Evolutionary conservation across 1,140 invertebrate species (phyloP), one percentile per base, ranked within the genome.

Genomic region (Drosophila jambulina): DNA sequence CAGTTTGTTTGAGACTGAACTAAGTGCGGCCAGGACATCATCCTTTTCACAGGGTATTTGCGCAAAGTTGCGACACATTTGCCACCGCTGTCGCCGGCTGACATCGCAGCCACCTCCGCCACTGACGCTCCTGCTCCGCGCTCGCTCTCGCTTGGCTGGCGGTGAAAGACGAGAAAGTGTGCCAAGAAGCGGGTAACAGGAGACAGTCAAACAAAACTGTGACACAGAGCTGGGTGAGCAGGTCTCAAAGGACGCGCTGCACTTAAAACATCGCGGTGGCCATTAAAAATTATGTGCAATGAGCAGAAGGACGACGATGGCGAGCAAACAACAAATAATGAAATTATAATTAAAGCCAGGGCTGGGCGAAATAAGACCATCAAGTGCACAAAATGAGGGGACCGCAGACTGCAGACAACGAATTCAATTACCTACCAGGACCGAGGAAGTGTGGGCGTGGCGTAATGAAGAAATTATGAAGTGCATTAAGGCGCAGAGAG

Each of bases 401-500:
- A 74, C 83, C 83, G 82, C 83, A 82, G 87, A 86, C 79, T 87
- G 76, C 76, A 83, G 83, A 83, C 67, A 78, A 78, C 75, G 71
- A 80, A 86, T 87, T 86, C 83, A 86, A 86, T 86, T 86, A 87
- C 49, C 62, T 42, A 23, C 60, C 32, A 58, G 36, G 46, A 32
- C 9, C 42, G 19, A 1, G 49, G 7, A 25, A 34, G 48, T 38
- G 60, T 40, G 60, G 40, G 60, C 51, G 51, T 63, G 70, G 59
- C 51, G 5, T 77, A 86, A 87, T 88, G 80, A 86, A 87, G 83
- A 87, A 86, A 83, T 87, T 82, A 88, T 87, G 75, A 87, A 86
- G 80, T 86, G 83, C 83, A 86, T 65, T 80, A 79, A 80, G 67
- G 71, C 51, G 63, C 67, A 80, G 76, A 49, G 64, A 56, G 48